Conservation (phyloP, 2,888 invertebrate genomes). For the Torymus aiolomorphi region DNA sequence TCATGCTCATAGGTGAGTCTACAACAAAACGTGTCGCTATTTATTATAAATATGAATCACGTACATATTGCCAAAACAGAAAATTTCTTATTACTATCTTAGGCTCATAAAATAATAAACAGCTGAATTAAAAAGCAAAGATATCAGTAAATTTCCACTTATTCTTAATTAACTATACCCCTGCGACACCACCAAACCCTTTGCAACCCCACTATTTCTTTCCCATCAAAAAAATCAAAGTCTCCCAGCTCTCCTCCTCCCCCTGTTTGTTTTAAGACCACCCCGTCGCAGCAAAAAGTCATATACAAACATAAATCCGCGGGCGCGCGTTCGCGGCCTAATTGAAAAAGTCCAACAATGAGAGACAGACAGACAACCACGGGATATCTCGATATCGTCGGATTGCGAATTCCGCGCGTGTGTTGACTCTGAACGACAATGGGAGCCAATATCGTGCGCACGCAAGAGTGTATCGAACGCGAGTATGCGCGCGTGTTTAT, state of each 20-base stretch:
- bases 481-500: slow-evolving; percentile 63
- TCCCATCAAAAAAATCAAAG: slow-evolving; percentile 45
- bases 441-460: slow-evolving; percentile 46
- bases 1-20: too few species aligned
- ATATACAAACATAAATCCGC: neutral
- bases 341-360: slow-evolving; percentile 57
- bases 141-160: too few species aligned
- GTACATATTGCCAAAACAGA: too few species aligned
- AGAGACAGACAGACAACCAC: neutral
- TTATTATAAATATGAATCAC: too few species aligned
- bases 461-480: slow-evolving; percentile 10
- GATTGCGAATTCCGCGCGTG: slow-evolving; percentile 37
- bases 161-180: too few species aligned
- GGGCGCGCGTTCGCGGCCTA: slow-evolving; percentile 1
- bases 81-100: too few species aligned
- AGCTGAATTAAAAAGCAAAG: too few species aligned
- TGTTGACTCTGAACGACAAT: slow-evolving; percentile 54
- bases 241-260: neutral
- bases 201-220: slow-evolving; percentile 5
- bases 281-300: neutral
- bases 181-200: too few species aligned
- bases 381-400: slow-evolving; percentile 34
- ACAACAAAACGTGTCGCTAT: too few species aligned
- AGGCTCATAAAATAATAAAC: too few species aligned
- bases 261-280: slow-evolving; percentile 41